Evolutionary conservation across 2,888 invertebrate genomes (phyloP), one percentile per base, ranked within the genome.

Genomic region (Agrypnus murinus): DNA sequence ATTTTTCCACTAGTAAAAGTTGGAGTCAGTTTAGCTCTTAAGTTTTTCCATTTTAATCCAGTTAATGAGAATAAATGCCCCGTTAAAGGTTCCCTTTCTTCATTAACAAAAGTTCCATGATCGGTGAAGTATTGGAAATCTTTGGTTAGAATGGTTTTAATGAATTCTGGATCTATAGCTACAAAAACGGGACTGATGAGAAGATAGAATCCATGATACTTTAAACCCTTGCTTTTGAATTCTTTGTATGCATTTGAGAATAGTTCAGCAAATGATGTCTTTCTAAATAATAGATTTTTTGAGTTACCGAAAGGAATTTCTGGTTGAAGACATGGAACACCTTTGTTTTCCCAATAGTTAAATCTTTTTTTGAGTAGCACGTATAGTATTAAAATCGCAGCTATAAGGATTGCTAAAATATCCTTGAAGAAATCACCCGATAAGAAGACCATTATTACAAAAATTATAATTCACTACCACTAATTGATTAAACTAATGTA

Each of bases 1-100:
- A 89, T 81, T n/a, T n/a, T n/a, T n/a, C n/a, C n/a, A n/a, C n/a
- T n/a, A n/a, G 88, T 86, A 74, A 89, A 85, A 0, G 87, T 86
- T 0, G 88, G 88, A 0, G 87, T 86, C 32, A 88, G 80, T 66
- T 87, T 87, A 0, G 84, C 77, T 14, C n/a, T n/a, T n/a, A n/a
- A n/a, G n/a, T n/a, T n/a, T n/a, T n/a, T n/a, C n/a, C n/a, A n/a
- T n/a, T n/a, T 83, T 0, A 84, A 82, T 40, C 87, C 87, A 31
- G 82, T 83, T 31, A 87, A 69, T 2, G 83, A 83, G 58, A 87
- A 74, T 7, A 86, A 65, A 45, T 81, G 81, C 77, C 81, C 82
- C 0, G 81, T 83, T 25, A 85, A 79, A 12, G 84, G 84, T 64
- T 85, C 85, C 58, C 79, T 82, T 62, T 85, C 81, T 10, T 81